Percentiles rank a stretch among this genome's conserved stretches.
These are phyloP conservation scores for Ooceraea biroi DNA, from an alignment of 1,140 invertebrate genomes.

Conservation along the genomic window DNA sequence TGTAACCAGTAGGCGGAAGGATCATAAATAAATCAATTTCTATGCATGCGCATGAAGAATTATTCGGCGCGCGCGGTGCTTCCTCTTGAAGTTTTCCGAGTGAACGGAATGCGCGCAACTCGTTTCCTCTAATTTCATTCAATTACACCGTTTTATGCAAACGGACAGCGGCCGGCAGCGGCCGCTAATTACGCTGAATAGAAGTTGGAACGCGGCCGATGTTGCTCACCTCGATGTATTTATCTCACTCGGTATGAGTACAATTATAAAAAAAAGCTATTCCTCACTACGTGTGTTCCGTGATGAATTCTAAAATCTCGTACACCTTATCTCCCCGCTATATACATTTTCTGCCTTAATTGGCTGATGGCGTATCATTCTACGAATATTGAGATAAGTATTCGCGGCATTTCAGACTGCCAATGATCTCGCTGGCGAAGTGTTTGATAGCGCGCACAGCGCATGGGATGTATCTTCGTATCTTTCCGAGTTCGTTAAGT, in stretches of 20 bases:
- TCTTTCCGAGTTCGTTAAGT: conserved; percentile 60
- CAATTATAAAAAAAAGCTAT: conserved; percentile 36
- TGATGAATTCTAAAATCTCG: no score
- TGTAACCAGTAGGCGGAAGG: background rate
- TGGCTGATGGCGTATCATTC: conserved; percentile 51
- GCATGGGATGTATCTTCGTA: conserved; percentile 36
- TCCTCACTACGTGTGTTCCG: conserved; percentile 38
- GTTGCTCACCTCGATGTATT: conserved; percentile 11
- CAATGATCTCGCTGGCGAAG: conserved; percentile 41
- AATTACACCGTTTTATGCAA: conserved; percentile 56
- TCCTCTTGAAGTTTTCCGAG: conserved; percentile 45
- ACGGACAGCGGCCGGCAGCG: conserved; percentile 33
- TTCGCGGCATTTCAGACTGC: conserved; percentile 45
- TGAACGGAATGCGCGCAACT: conserved; percentile 44
- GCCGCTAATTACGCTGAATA: conserved; percentile 46
- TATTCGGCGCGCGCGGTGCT: conserved; percentile 29
- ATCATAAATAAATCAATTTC: conserved; percentile 48
- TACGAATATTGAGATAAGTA: conserved; percentile 57
- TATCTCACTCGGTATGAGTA: background rate
- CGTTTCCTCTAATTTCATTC: conserved; percentile 59
- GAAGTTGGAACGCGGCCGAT: background rate
- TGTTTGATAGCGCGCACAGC: conserved; percentile 10
- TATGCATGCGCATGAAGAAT: conserved; percentile 48
- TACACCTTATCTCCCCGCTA: conserved; percentile 8
- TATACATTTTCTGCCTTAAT: conserved; percentile 60